Percentiles rank a stretch among this genome's conserved stretches.
Conservation (phyloP, 2,797 vertebrate species). For the Pitangus sulphuratus region DNA sequence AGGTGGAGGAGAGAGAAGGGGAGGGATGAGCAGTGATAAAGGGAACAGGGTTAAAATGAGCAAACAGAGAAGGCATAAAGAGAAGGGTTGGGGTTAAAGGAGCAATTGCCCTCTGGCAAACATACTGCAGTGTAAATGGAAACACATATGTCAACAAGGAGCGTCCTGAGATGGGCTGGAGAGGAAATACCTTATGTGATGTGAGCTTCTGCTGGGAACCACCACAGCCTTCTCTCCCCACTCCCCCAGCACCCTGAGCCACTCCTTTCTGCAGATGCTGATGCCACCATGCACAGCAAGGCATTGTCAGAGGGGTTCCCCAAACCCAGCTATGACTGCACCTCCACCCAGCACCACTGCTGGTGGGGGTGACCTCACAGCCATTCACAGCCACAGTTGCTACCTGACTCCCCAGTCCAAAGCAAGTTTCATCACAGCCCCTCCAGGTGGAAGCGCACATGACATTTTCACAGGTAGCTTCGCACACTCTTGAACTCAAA, state of each 20-base stretch:
- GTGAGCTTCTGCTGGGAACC: background rate
- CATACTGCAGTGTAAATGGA: conserved; percentile 61
- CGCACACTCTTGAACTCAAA: background rate
- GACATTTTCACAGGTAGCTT: background rate
- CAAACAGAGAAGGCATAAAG: conserved; percentile 54
- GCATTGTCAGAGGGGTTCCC: background rate
- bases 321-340: background rate
- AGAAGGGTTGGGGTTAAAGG: conserved; percentile 44
- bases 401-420: fast-evolving
- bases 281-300: background rate
- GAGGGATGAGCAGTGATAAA: background rate
- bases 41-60: conserved; percentile 42
- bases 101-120: conserved; percentile 64
- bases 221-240: background rate
- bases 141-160: conserved; percentile 62
- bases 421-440: background rate
- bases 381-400: background rate
- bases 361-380: background rate
- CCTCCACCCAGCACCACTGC: background rate
- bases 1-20: background rate
- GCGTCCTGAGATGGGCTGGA: background rate
- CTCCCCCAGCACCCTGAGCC: background rate
- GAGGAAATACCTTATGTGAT: background rate
- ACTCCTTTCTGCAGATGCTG: background rate
- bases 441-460: background rate